Conservation (phyloP, 37 sponge, comb jelly and placozoan genomes). For the Hormiphora californensis region DNA sequence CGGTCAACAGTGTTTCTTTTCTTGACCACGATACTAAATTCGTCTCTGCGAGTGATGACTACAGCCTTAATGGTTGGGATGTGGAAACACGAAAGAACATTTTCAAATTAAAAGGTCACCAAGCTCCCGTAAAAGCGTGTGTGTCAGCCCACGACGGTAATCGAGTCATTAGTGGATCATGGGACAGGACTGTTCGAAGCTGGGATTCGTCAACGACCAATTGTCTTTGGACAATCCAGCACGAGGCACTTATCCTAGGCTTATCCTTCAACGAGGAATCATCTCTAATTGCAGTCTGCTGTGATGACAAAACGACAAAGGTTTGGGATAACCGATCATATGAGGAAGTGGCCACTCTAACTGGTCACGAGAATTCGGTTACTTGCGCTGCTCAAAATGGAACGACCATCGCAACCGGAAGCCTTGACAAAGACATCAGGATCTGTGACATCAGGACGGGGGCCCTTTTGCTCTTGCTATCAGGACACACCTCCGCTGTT, state of each 20-base stretch:
- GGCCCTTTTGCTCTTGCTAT: neutral
- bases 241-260: neutral
- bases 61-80: neutral
- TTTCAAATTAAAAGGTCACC: slow-evolving; percentile 40
- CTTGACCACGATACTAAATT: slow-evolving; percentile 28
- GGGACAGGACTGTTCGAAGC: slow-evolving; percentile 30
- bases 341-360: slow-evolving; percentile 2
- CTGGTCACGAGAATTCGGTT: slow-evolving; percentile 16
- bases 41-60: slow-evolving; percentile 36
- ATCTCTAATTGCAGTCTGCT: slow-evolving; percentile 15
- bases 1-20: neutral
- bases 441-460: neutral
- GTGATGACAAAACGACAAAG: slow-evolving; percentile 27
- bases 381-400: slow-evolving; percentile 11
- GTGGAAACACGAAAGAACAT: neutral
- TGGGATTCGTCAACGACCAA: slow-evolving; percentile 11
- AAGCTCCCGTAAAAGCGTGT: slow-evolving; percentile 27
- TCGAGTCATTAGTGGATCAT: slow-evolving; percentile 22
- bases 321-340: slow-evolving; percentile 21
- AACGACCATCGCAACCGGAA: slow-evolving; percentile 20
- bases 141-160: neutral
- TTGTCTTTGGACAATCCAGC: slow-evolving; percentile 42
- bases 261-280: slow-evolving; percentile 21
- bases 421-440: slow-evolving; percentile 35
- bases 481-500: slow-evolving; percentile 33